A percentile compares a stretch with the other conserved stretches of the same genome.
phyloP scores from a whole-genome alignment of 2,888 invertebrate species.

The Drosophila flavopinicola region DNA sequence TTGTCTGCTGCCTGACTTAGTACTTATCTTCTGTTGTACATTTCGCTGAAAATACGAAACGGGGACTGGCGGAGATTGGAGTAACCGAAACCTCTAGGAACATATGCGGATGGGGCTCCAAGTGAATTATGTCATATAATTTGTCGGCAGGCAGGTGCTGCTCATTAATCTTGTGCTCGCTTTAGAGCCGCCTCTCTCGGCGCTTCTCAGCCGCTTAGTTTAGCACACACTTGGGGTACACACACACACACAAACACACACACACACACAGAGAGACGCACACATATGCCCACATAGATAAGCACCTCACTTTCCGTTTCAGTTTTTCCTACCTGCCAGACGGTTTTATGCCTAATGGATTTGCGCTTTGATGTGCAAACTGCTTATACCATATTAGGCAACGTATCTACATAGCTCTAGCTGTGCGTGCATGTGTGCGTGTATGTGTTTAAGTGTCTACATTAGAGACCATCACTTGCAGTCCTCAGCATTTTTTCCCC shows the following conservation, averaged over 20 bases:
- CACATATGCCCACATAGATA: slow-evolving; percentile 27
- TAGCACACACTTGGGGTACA: slow-evolving; percentile 51
- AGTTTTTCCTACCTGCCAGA: slow-evolving; percentile 24
- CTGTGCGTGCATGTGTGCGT: slow-evolving; percentile 1
- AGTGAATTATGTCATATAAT: slow-evolving; percentile 75
- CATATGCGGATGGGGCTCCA: slow-evolving; percentile 57
- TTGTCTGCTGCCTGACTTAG: slow-evolving; percentile 3
- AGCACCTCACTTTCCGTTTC: slow-evolving; percentile 34
- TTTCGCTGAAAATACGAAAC: background rate
- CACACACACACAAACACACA: background rate
- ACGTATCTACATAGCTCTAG: background rate
- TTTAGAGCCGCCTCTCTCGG: slow-evolving; percentile 41
- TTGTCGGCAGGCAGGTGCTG: slow-evolving; percentile 74
- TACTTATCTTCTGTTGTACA: background rate
- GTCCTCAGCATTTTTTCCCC: slow-evolving; percentile 41
- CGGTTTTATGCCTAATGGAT: slow-evolving; percentile 70
- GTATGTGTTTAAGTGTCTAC: slow-evolving; percentile 64
- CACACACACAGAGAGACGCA: background rate
- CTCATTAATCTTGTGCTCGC: slow-evolving; percentile 73
- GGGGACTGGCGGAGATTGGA: slow-evolving; percentile 19
- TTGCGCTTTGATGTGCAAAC: slow-evolving; percentile 74
- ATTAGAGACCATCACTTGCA: slow-evolving; percentile 70
- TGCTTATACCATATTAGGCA: slow-evolving; percentile 47
- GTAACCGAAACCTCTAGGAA: slow-evolving; percentile 1
- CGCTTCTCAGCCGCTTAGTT: slow-evolving; percentile 43